Conservation (phyloP, 2,888 invertebrate species). For the Arrhopalites spinosus region DNA sequence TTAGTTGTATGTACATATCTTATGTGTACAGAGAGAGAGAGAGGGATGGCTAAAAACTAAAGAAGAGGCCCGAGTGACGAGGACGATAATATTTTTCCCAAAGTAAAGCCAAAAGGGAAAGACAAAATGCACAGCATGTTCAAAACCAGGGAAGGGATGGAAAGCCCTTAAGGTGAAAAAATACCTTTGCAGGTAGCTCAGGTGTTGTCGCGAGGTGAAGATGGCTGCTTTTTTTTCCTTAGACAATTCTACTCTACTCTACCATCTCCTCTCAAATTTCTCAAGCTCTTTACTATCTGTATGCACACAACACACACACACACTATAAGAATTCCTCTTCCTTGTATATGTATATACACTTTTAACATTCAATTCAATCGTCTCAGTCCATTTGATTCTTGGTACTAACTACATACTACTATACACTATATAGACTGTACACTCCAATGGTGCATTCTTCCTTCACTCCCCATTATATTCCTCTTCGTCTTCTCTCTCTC, state of each 20-base stretch:
- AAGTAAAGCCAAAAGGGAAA: not conserved
- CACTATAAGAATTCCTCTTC: not conserved
- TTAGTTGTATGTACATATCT: too few species aligned
- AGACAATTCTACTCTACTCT: not conserved
- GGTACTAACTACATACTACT: not conserved
- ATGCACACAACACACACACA: too few species aligned
- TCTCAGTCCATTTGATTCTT: not conserved
- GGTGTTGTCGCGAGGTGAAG: constrained; percentile 34
- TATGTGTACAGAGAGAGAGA: too few species aligned
- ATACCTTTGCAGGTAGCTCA: constrained; percentile 54
- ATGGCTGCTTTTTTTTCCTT: constrained; percentile 21
- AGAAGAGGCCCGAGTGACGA: too few species aligned
- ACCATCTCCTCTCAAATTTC: too few species aligned
- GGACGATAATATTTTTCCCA: too few species aligned
- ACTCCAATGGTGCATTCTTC: not conserved
- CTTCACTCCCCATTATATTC: not conserved
- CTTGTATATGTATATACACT: not conserved
- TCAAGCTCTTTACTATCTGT: too few species aligned
- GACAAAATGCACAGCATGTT: not conserved
- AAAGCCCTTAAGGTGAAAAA: constrained; percentile 54
- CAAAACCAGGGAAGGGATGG: constrained; percentile 49
- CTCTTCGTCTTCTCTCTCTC: not conserved
- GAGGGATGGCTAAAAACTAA: too few species aligned
- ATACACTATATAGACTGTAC: not conserved
- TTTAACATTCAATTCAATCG: not conserved